Conservation (phyloP, 23 tunicate genomes). For the Oikopleura dioica region DNA sequence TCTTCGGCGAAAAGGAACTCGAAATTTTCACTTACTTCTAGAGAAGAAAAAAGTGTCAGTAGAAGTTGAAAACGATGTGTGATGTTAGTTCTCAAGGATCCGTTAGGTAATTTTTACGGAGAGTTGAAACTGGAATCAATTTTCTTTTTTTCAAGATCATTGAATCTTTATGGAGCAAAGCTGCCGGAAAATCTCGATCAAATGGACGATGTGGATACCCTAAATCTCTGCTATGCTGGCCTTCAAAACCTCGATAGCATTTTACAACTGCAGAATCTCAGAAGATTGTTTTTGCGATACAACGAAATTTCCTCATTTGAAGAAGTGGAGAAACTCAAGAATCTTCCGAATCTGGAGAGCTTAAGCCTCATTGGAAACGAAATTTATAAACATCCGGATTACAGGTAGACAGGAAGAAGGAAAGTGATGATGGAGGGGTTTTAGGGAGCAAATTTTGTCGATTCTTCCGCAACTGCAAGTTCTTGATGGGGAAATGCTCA, state of each 20-base stretch:
- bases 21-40: too few relatives aligned
- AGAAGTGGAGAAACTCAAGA: not conserved
- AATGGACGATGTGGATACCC: not conserved
- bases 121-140: too few relatives aligned
- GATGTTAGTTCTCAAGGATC: too few relatives aligned
- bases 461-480: not conserved
- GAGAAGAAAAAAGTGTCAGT: too few relatives aligned
- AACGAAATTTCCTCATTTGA: not conserved
- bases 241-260: not conserved
- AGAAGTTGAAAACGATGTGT: too few relatives aligned
- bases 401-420: not conserved
- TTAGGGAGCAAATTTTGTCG: not conserved
- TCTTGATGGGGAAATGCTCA: not conserved
- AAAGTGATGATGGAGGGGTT: not conserved
- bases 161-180: not conserved
- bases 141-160: too few relatives aligned
- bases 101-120: too few relatives aligned
- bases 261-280: not conserved
- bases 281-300: not conserved
- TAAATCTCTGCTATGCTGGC: not conserved
- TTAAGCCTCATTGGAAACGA: not conserved
- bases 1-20: too few relatives aligned
- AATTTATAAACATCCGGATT: not conserved
- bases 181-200: not conserved
- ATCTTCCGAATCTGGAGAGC: not conserved